A percentile compares a stretch with the other conserved stretches of the same genome.
Conservation (phyloP, 2,888 invertebrate genomes). For the Pollenia griseotomentosa region DNA sequence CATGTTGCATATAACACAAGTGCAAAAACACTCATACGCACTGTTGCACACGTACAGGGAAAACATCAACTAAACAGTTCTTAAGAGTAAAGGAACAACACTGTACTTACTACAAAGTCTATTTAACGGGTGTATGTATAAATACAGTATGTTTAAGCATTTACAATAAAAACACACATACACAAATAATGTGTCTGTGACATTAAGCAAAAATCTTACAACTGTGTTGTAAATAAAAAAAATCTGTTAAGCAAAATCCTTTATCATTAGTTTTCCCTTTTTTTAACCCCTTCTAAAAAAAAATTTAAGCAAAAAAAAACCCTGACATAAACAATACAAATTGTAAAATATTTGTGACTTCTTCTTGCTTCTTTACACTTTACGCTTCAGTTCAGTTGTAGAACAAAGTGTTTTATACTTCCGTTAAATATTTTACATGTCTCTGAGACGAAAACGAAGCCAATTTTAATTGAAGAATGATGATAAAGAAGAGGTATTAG, state of each 20-base stretch:
- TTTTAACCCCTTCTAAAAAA: background rate
- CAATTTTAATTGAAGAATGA: slow-evolving; percentile 30
- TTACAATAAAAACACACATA: background rate
- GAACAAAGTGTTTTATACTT: slow-evolving; percentile 38
- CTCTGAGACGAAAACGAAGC: slow-evolving; percentile 22
- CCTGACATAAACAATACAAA: slow-evolving; percentile 12
- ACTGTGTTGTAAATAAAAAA: slow-evolving; percentile 2
- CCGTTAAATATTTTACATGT: slow-evolving; percentile 44
- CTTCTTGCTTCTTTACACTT: slow-evolving; percentile 16
- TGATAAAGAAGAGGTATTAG: background rate
- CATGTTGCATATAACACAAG: slow-evolving; percentile 34
- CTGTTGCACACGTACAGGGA: slow-evolving; percentile 52
- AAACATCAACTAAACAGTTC: slow-evolving; percentile 24
- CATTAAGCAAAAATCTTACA: slow-evolving; percentile 15
- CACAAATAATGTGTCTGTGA: background rate
- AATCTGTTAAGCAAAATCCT: slow-evolving; percentile 35
- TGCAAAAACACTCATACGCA: slow-evolving; percentile 49
- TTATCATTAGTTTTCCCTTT: slow-evolving; percentile 2
- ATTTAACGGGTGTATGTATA: background rate
- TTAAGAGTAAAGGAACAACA: slow-evolving; percentile 19
- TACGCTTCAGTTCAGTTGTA: slow-evolving; percentile 16
- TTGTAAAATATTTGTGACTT: slow-evolving; percentile 31
- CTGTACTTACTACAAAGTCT: background rate
- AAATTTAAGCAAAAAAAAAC: background rate
- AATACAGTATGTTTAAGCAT: slow-evolving; percentile 27